Conservation (phyloP, 2,888 invertebrate species). For the Parnassius glacialis region DNA sequence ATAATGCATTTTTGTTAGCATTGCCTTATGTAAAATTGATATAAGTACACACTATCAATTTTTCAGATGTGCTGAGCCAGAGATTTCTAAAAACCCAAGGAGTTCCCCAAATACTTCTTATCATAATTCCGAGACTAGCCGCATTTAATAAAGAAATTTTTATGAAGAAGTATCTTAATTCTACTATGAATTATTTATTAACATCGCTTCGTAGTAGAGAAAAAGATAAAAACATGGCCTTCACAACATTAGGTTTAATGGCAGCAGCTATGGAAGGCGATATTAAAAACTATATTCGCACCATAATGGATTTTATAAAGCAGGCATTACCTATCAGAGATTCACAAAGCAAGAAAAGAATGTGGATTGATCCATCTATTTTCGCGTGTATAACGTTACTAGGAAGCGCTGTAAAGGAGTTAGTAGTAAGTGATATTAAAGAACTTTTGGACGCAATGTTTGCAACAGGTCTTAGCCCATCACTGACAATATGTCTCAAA, state of each 20-base stretch:
- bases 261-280: conserved; percentile 93
- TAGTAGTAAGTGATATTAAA: conserved; percentile 88
- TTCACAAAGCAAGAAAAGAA: conserved; percentile 87
- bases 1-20: no score
- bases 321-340: conserved; percentile 89
- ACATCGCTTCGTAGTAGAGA: conserved; percentile 89
- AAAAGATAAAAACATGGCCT: conserved; percentile 92
- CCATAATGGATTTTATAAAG: conserved; percentile 92
- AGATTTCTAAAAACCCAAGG: conserved; percentile 87
- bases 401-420: conserved; percentile 91
- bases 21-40: neutral
- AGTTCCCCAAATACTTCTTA: conserved; percentile 93
- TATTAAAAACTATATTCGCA: conserved; percentile 89
- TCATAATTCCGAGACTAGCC: conserved; percentile 93
- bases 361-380: conserved; percentile 90
- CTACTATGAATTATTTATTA: conserved; percentile 89
- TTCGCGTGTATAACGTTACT: conserved; percentile 96
- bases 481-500: conserved; percentile 93
- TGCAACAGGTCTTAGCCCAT: conserved; percentile 93
- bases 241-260: conserved; percentile 93
- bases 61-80: conserved; percentile 88
- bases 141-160: conserved; percentile 94
- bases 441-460: conserved; percentile 95
- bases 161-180: conserved; percentile 85
- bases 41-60: neutral